Evolutionary conservation across 1,140 invertebrate genomes (phyloP).

Genomic region (Nymphalis io): DNA sequence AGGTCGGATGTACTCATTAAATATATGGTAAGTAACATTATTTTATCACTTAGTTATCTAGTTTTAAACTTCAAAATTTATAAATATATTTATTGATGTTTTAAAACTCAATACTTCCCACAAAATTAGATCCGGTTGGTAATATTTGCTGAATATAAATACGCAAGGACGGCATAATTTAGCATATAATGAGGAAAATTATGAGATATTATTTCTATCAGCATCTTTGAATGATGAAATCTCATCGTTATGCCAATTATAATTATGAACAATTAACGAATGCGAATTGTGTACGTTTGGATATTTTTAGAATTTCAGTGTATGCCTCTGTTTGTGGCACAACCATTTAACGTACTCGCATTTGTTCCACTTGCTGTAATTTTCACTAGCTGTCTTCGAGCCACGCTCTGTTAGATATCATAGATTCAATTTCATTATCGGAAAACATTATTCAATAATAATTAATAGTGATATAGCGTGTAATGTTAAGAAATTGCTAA

Average conservation of each 20-base stretch:
- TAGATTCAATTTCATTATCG: constrained; percentile 36
- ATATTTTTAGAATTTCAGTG: constrained; percentile 1
- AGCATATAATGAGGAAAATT: constrained; percentile 11
- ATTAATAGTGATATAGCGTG: background rate
- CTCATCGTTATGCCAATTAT: constrained; percentile 15
- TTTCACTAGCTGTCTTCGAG: constrained; percentile 35
- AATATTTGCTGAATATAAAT: constrained; percentile 10
- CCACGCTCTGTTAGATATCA: constrained; percentile 28
- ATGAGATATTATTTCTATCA: constrained; percentile 17
- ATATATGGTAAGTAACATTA: constrained; percentile 53
- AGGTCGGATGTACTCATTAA: constrained; percentile 67
- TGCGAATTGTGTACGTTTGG: background rate
- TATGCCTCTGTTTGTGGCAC: constrained; percentile 18
- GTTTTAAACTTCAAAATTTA: too few species aligned
- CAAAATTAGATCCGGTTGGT: constrained; percentile 24
- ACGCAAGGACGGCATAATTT: constrained; percentile 3
- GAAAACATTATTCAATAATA: constrained; percentile 34
- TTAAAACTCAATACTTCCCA: background rate
- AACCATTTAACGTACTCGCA: constrained; percentile 29
- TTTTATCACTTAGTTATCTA: background rate
- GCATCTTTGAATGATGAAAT: constrained; percentile 8
- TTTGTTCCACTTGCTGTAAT: constrained; percentile 29
- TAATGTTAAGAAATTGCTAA: background rate
- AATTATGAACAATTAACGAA: constrained; percentile 7
- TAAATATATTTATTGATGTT: background rate